Evolutionary conservation across 2,797 vertebrate genomes (phyloP), one percentile per base, ranked within the genome.

Genomic region (Micrastur ruficollis): DNA sequence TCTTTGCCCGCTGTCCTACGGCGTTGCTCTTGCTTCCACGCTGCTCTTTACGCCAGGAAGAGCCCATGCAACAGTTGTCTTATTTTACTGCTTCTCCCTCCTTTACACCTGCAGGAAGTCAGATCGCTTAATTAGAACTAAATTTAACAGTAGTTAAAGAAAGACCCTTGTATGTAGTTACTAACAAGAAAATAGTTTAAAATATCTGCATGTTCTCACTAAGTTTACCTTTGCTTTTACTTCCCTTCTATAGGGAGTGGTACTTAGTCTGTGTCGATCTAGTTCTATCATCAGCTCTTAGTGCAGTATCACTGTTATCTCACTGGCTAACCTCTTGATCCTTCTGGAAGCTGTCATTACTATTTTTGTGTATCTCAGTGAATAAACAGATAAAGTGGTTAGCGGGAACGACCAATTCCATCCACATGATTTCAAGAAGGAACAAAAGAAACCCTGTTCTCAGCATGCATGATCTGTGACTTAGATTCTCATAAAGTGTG

Each of bases 381-480:
- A 71, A 40, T 66, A 74, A 79, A 61, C 18, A 40, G 79, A 47
- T 58, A 23, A 70, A 90, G 26, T 16, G 10, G 14, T 81, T 88
- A 16, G 27, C 40, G 93, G 49, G 71, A 78, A 34, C 46, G 2
- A 49, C 46, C 5, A 0, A 11, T 29, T 75, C 26, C 8, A 26
- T 52, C 73, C 40, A 73, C 31, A 2, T 8, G 40, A 12, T 86
- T 93, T 71, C 34, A 74, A 36, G 49, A 34, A 81, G 42, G 7
- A 90, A 25, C 53, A 40, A 47, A 83, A 67, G 53, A 74, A 78
- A 21, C 26, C 6, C 5, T 16, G 23, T 53, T 83, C 49, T 47
- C 40, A 40, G n/a, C 14, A 6, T 59, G 8, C 0, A 3, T 8
- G 7, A 12, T 62, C 58, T 31, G 0, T 74, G 49, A 38, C 68